Conservation (phyloP, 2,888 invertebrate species). For the Salticus scenicus region DNA sequence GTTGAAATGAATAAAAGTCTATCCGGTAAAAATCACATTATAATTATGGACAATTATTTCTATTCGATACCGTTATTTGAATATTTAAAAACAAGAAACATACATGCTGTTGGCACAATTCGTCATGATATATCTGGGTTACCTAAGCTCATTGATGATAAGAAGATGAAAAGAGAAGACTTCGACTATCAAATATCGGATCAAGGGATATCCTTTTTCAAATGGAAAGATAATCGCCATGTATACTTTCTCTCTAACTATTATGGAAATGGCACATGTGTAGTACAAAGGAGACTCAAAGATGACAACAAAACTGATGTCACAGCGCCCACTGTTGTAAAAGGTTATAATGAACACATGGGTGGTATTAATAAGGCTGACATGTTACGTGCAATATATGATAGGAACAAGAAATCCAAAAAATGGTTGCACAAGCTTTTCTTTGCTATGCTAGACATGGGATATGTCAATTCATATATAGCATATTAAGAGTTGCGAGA, state of each 20-base stretch:
- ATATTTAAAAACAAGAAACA: neutral
- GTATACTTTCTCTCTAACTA: neutral
- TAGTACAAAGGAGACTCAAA: no score
- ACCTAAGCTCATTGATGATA: neutral
- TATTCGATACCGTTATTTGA: conserved; percentile 8
- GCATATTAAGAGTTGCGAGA: conserved; percentile 31
- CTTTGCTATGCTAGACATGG: conserved; percentile 39
- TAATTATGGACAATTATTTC: conserved; percentile 24
- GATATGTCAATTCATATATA: conserved; percentile 37
- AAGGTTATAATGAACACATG: conserved; percentile 30
- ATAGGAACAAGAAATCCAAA: neutral
- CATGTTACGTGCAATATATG: conserved; percentile 28
- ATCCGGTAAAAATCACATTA: conserved; percentile 26
- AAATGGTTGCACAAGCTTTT: neutral
- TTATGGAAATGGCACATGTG: neutral
- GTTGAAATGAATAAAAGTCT: conserved; percentile 15
- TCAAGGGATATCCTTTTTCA: conserved; percentile 26
- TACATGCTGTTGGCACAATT: no score
- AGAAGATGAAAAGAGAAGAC: conserved; percentile 23
- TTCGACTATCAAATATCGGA: conserved; percentile 22
- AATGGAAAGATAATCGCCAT: conserved; percentile 4
- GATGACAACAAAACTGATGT: conserved; percentile 30
- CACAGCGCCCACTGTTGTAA: conserved; percentile 21
- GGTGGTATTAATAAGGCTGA: conserved; percentile 28
- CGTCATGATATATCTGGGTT: neutral